Base-by-base conservation (phyloP, 2,797 vertebrate genomes). In the Schizothorax lantsangensis region DNA sequence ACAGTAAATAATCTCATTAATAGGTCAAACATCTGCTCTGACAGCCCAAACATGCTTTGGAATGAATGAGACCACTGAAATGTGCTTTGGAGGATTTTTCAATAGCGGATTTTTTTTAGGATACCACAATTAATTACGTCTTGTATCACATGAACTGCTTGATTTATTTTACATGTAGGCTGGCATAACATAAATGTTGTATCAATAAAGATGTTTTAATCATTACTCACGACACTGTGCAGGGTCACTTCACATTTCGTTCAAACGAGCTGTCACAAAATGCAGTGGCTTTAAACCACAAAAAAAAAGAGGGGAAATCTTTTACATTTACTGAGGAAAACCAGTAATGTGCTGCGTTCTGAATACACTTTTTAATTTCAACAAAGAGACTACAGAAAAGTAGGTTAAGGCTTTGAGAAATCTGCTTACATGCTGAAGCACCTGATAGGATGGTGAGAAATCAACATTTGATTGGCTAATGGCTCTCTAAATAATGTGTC, bases 361-460 rank as follows among this genome's bases (percentile, higher is more conserved):
- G 62, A 59, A 49, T 57, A 68, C 74, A 40, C 36, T 38, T 72
- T 88, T 82, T 36, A 85, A 85, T 80, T 88, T 47, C 12, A 84
- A 83, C 62, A 73, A 84, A 69, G 38, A 81, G 71, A 79, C 75
- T 86, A 79, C 23, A 62, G 74, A 77, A 84, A 88, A 82, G 83
- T 90, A 90, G 85, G 81, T 84, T 86, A 74, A 73, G 59, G 84
- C 84, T 86, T 83, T 84, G 54, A 72, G 57, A 86, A 80, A 84
- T 88, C 81, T 86, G 84, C 77, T 84, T 84, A 57, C 80, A 84
- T 79, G 45, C 36, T 17, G 36, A 54, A 57, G 81, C 47, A 84
- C 87, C 83, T 81, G 81, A 79, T 59, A 75, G 80, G 62, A 79
- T 79, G 80, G 4, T 30, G 45, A 86, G 79, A 82, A 71, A 43